Conservation (phyloP, 2,888 invertebrate species). For the Microctonus hyperodae region DNA sequence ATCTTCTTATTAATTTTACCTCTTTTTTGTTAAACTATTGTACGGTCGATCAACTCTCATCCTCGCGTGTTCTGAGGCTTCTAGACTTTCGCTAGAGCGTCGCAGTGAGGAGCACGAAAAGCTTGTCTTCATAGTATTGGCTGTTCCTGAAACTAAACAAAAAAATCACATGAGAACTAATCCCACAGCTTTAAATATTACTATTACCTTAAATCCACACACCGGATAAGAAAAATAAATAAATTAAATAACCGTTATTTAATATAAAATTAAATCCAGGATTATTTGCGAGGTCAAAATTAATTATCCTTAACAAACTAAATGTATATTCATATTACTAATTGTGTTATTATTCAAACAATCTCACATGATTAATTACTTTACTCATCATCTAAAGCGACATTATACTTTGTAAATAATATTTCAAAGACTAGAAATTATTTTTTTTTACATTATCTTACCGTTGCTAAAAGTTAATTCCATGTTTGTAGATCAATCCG, state of each 20-base stretch:
- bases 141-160: conserved; percentile 67
- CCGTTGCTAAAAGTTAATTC: conserved; percentile 40
- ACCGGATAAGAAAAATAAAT: conserved; percentile 17
- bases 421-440: neutral
- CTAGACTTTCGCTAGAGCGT: conserved; percentile 67
- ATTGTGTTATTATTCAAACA: conserved; percentile 28
- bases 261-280: conserved; percentile 23
- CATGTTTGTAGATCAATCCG: conserved; percentile 35
- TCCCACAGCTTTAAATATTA: neutral
- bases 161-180: conserved; percentile 24
- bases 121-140: conserved; percentile 78
- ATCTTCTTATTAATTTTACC: conserved; percentile 61
- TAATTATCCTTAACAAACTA: conserved; percentile 21
- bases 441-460: neutral
- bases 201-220: neutral
- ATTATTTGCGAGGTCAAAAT: conserved; percentile 13
- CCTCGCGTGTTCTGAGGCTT: conserved; percentile 63
- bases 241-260: conserved; percentile 30
- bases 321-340: neutral
- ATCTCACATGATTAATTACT: conserved; percentile 24
- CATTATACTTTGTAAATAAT: no score
- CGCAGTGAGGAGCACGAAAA: conserved; percentile 84
- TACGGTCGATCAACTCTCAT: conserved; percentile 74
- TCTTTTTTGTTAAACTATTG: conserved; percentile 83
- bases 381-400: no score